Evolutionary conservation across 2,797 vertebrate genomes (phyloP).

Genomic region (Pyrrhura leucotis): DNA sequence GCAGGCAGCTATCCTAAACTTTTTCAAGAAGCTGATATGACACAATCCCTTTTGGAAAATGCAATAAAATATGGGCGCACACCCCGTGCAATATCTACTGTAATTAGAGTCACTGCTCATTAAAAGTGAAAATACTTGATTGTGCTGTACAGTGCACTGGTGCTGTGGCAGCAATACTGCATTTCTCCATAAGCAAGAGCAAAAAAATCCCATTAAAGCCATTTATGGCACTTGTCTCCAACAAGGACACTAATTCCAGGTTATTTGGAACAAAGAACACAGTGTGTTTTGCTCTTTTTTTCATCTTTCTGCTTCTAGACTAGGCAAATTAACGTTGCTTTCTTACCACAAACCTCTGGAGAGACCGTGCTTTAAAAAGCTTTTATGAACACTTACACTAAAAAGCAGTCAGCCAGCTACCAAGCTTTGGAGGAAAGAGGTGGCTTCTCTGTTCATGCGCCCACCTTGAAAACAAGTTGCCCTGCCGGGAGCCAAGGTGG

Average conservation of each 20-base stretch:
- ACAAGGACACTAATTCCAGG: neutral
- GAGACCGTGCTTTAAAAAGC: neutral
- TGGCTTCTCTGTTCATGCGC: neutral
- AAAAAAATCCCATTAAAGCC: neutral
- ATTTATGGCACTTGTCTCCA: neutral
- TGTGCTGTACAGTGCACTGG: neutral
- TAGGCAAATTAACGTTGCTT: slow-evolving; percentile 15
- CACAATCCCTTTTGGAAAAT: neutral
- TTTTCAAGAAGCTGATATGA: neutral
- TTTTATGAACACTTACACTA: neutral
- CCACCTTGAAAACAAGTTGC: neutral
- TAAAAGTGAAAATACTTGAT: neutral
- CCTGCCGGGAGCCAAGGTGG: neutral
- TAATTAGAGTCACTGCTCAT: neutral
- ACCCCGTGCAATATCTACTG: neutral
- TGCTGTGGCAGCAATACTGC: neutral
- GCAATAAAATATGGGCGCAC: neutral
- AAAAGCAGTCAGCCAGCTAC: neutral
- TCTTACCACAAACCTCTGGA: slow-evolving; percentile 12
- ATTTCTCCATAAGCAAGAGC: neutral
- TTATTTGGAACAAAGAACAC: slow-evolving; percentile 14
- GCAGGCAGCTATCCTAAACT: neutral
- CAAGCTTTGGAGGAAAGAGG: neutral
- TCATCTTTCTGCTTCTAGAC: slow-evolving; percentile 1
- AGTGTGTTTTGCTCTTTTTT: neutral